Evolutionary conservation across 2,113 vertebrate species (phyloP), one percentile per base, ranked within the genome.

Genomic region (Podarcis raffonei): DNA sequence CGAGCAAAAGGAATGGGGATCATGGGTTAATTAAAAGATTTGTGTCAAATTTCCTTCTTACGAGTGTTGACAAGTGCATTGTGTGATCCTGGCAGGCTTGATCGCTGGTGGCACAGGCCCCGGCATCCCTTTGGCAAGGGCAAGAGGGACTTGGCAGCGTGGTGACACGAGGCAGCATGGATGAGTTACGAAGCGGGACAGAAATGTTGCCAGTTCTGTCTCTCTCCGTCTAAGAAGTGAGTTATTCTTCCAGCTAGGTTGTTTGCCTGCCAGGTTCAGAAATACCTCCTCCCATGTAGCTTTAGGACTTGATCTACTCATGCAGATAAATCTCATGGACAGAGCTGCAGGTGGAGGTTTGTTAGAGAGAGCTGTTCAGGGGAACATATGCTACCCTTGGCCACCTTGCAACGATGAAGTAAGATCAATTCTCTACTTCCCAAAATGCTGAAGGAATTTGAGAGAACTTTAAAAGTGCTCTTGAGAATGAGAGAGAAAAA

Each of bases 191-290:
- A 89, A 87, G 87, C 84, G 87, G 85, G 94, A 89, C 90, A 91
- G 85, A 96, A 87, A 94, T 89, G 71, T 93, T 92, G 77, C 83
- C 90, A 95, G 91, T 90, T 84, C 76, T 76, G 87, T 91, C 88
- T 94, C 91, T 90, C 79, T 89, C 85, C 89, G 74, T 89, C 90
- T 92, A 65, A 87, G 89, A 89, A 87, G 91, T 94, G 82, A 87
- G 89, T 94, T 81, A 81, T 94, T 91, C 87, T 88, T 93, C 91
- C 89, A 92, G 94, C 91, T 22, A 8, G 42, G 76, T 83, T 92
- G 79, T 89, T 95, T 93, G 30, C 6, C 5, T 37, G n/a, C 86
- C 86, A 87, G 27, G n/a, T 81, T 59, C 23, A 57, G 42, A 81
- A 22, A 62, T 12, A 90, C 89, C 81, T 91, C 81, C 76, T 93